Evolutionary conservation across 2,113 vertebrate species (phyloP), one percentile per base, ranked within the genome.

Genomic region (Oryzias javanicus): DNA sequence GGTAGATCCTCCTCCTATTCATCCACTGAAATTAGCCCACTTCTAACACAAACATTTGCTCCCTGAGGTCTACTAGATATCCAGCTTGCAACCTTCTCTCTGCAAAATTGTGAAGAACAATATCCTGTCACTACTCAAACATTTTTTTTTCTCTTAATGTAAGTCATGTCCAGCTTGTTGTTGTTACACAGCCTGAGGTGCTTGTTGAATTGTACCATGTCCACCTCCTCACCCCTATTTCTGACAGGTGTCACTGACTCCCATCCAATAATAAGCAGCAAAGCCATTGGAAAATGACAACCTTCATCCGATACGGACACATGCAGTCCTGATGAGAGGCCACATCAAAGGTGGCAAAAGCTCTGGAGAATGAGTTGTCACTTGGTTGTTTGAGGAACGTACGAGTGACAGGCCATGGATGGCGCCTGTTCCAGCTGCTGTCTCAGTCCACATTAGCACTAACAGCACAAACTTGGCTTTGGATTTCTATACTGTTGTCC

Each of bases 191-290:
- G 53, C 76, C 66, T 19, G 27, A 53, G 72, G 66, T 76, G 55
- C 63, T 66, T 60, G 65, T 67, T 64, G 77, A 67, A 69, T 64
- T 63, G 56, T 57, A 70, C 67, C 44, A 19, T 79, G 70, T 85
- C 78, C 70, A 74, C 74, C 80, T 77, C 62, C 76, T 85, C 76
- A 60, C 49, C 58, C 70, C 52, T 59, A 63, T 55, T 80, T 82
- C 70, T 82, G 86, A 86, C 84, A 86, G 67, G 76, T 79, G 80
- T 85, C 84, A 77, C 60, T 61, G 80, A 81, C 72, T 61, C 48
- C 67, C 16, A 18, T 68, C 64, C 58, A 70, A 68, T 83, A 82
- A 85, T 80, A 83, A 75, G 76, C 79, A 65, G 75, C 48, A 63
- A 77, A 78, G 69, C 67, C 66, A 50, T 52, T 68, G 70, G 59